Conservation (phyloP, 2,113 vertebrate genomes). For the Hippocampus guttulatus region DNA sequence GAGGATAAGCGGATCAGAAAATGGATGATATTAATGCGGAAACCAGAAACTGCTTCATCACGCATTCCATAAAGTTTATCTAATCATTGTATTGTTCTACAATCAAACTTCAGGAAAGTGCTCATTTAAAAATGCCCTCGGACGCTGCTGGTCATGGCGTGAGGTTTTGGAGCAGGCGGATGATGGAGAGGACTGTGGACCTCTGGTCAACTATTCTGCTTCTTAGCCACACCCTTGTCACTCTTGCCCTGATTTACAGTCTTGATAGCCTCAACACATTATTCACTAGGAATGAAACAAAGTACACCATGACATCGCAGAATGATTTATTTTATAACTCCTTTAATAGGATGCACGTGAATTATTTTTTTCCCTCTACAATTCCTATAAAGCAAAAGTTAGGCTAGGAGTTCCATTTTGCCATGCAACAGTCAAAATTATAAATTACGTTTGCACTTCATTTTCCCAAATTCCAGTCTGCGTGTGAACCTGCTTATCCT, state of each 20-base stretch:
- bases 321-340: background rate
- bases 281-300: background rate
- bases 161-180: conserved; percentile 24
- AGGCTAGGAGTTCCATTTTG: background rate
- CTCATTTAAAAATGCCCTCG: background rate
- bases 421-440: background rate
- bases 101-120: background rate
- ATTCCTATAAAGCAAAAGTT: background rate
- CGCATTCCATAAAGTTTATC: conserved; percentile 57
- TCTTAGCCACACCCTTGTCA: conserved; percentile 49
- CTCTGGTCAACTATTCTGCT: conserved; percentile 51
- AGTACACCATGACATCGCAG: background rate
- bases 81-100: conserved; percentile 76
- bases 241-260: conserved; percentile 54
- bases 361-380: background rate
- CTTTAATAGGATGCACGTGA: background rate
- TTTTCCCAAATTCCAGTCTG: background rate
- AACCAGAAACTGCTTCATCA: too few relatives aligned
- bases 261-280: conserved; percentile 61
- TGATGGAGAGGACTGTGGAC: conserved; percentile 47
- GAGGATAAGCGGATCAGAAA: too few relatives aligned
- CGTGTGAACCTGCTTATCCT: background rate
- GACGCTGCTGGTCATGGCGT: conserved; percentile 30
- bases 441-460: background rate
- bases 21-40: too few relatives aligned